phyloP scores from a whole-genome alignment of 2,113 vertebrate genomes.

The Athene noctua region DNA sequence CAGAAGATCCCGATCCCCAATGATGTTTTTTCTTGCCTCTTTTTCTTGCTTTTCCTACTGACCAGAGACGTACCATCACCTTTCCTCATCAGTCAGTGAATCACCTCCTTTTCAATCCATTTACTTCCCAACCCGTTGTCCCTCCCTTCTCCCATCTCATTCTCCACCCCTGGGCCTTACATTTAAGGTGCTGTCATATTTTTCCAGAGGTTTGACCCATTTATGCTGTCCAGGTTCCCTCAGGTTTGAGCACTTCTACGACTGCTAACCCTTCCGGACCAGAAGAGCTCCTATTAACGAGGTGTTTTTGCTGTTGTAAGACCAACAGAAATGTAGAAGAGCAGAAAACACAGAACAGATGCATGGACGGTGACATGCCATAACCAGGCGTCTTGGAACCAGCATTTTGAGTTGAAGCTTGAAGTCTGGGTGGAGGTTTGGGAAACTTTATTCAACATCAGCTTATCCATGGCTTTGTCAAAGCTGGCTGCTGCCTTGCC shows the following conservation, averaged over 20 bases:
- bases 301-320: background rate
- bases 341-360: background rate
- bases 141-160: background rate
- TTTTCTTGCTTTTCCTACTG: background rate
- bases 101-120: background rate
- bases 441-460: background rate
- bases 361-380: background rate
- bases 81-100: background rate
- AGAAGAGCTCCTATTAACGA: background rate
- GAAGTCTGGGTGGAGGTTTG: background rate
- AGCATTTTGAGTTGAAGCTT: background rate
- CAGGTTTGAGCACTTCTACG: background rate
- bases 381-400: background rate
- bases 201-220: background rate
- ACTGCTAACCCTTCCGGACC: background rate
- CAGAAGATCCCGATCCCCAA: background rate
- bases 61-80: background rate
- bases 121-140: background rate
- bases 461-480: background rate
- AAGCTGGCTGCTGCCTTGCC: background rate
- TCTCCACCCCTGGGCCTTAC: fast-evolving
- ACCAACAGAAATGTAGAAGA: background rate
- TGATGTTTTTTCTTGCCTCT: background rate
- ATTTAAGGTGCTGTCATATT: background rate
- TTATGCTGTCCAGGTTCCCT: background rate